phyloP scores from a whole-genome alignment of 2,888 invertebrate genomes.

The Diploptera punctata region DNA sequence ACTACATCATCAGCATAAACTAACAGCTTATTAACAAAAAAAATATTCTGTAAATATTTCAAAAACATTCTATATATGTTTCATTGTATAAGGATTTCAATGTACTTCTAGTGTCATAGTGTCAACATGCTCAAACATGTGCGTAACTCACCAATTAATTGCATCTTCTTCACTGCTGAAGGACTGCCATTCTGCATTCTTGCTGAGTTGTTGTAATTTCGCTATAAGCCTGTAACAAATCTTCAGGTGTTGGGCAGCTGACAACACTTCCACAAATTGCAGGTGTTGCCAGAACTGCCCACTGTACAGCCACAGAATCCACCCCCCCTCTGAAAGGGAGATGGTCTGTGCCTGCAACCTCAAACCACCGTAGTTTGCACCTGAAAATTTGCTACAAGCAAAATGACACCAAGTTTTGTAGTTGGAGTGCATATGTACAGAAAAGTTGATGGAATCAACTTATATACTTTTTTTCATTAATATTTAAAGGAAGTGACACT shows the following conservation, averaged over 20 bases:
- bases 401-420: slow-evolving; percentile 16
- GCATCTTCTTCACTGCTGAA: not conserved
- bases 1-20: no score
- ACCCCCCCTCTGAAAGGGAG: slow-evolving; percentile 58
- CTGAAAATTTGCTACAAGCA: slow-evolving; percentile 66
- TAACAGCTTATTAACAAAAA: no score
- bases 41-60: no score
- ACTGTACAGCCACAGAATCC: slow-evolving; percentile 63
- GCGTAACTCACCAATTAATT: slow-evolving; percentile 2
- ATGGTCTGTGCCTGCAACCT: slow-evolving; percentile 62
- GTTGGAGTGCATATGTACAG: no score
- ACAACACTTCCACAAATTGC: slow-evolving; percentile 5
- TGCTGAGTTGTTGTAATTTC: slow-evolving; percentile 16
- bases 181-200: not conserved
- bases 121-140: no score
- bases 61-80: no score
- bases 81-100: no score
- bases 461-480: no score
- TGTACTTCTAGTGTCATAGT: no score
- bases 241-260: slow-evolving; percentile 59
- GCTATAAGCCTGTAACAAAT: slow-evolving; percentile 66
- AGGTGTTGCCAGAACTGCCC: slow-evolving; percentile 15
- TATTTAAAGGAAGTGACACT: no score
- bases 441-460: no score
- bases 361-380: slow-evolving; percentile 51